A percentile compares a stretch with the other conserved stretches of the same genome.
Evolutionary conservation across 2,888 invertebrate species (phyloP).

Genomic region (Volucella inflata): DNA sequence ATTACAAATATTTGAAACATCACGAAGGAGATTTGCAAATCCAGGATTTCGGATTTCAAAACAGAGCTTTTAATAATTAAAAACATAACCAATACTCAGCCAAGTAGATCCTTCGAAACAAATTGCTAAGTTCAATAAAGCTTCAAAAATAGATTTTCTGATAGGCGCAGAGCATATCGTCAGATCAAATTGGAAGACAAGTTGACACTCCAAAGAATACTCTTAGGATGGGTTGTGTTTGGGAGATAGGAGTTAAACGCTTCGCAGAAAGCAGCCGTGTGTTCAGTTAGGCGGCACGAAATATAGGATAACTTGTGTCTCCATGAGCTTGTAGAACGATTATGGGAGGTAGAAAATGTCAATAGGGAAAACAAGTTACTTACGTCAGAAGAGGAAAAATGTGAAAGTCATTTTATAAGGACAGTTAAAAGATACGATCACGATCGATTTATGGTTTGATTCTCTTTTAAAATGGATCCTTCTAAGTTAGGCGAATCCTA

Average conservation of each 20-base stretch:
- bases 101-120: neutral
- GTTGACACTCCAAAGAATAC: constrained; percentile 11
- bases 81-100: constrained; percentile 1
- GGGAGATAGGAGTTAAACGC: constrained; percentile 1
- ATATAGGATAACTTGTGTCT: neutral
- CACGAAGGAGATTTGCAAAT: neutral
- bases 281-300: neutral
- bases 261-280: neutral
- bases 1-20: neutral
- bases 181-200: constrained; percentile 19
- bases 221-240: constrained; percentile 42
- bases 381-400: too few species aligned
- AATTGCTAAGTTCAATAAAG: constrained; percentile 13
- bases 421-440: neutral
- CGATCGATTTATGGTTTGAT: neutral
- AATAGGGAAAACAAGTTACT: too few species aligned
- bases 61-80: neutral
- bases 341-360: too few species aligned
- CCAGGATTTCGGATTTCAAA: neutral
- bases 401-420: neutral
- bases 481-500: too few species aligned
- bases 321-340: neutral
- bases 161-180: constrained; percentile 38
- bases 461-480: neutral
- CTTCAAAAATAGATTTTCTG: constrained; percentile 35